phyloP scores from a whole-genome alignment of 2,888 invertebrate genomes.

The Brenthis daphne region DNA sequence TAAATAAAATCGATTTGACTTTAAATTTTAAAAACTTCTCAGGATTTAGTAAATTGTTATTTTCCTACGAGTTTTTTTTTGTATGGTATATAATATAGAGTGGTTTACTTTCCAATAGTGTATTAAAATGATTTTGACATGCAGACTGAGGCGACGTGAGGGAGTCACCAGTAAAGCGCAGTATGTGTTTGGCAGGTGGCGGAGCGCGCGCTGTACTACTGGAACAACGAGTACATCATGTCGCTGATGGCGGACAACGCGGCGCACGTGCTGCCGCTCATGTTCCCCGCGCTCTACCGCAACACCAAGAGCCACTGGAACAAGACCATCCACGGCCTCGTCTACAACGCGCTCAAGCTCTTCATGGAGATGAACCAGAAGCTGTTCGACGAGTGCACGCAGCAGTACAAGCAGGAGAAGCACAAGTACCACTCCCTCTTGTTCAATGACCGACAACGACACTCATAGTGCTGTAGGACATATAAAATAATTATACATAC shows the following conservation, averaged over 20 bases:
- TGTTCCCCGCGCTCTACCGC: constrained; percentile 99
- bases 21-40: no score
- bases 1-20: no score
- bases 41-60: no score
- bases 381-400: constrained; percentile 98
- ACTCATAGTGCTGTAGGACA: no score
- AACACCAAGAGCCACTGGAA: constrained; percentile 99
- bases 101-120: no score
- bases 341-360: constrained; percentile 99
- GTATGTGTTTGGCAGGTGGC: constrained; percentile 87
- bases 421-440: constrained; percentile 80
- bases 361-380: constrained; percentile 99
- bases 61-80: no score
- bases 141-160: no score
- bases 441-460: no score
- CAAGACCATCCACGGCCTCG: constrained; percentile 99
- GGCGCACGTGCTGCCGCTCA: constrained; percentile 98
- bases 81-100: no score
- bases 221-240: constrained; percentile 99
- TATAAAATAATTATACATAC: no score
- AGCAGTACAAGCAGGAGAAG: constrained; percentile 94
- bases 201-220: constrained; percentile 98
- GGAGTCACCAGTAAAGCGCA: no score
- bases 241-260: constrained; percentile 99
- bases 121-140: no score